Percentiles rank a stretch among this genome's conserved stretches.
These are phyloP conservation scores for Isichthys henryi DNA, from an alignment of 2,113 vertebrate genomes.

Conservation along the genomic window DNA sequence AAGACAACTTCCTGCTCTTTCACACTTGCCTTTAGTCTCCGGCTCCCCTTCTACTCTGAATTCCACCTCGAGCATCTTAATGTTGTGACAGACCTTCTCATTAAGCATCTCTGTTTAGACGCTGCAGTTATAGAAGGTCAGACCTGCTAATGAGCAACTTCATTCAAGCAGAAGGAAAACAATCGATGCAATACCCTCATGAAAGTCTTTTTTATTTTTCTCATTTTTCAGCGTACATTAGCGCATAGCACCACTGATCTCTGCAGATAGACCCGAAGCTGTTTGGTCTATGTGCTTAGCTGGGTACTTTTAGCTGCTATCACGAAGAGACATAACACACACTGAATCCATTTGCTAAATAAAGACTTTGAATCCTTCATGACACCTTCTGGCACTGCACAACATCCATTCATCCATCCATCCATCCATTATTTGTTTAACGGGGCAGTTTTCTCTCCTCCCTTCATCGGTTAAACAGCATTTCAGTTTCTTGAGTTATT, in stretches of 20 bases:
- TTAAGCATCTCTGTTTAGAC: slow-evolving; percentile 11
- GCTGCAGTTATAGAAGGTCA: not conserved
- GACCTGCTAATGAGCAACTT: not conserved
- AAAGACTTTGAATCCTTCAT: not conserved
- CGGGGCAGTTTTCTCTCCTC: too few species aligned
- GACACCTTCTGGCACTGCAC: not conserved
- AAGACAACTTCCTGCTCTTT: not conserved
- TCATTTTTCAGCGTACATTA: not conserved
- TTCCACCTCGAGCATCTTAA: not conserved
- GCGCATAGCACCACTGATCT: not conserved
- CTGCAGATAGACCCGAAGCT: not conserved
- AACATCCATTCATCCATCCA: too few species aligned
- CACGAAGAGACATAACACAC: not conserved
- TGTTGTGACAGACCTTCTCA: slow-evolving; percentile 1
- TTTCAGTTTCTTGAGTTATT: not conserved
- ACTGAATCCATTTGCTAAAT: not conserved
- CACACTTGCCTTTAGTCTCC: not conserved
- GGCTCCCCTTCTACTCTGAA: not conserved
- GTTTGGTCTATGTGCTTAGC: not conserved
- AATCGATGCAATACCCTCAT: too few species aligned
- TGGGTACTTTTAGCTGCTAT: not conserved
- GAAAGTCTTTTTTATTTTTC: not conserved
- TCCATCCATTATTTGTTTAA: not conserved
- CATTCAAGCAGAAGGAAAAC: not conserved
- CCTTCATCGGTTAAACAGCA: not conserved